A percentile compares a stretch with the other conserved stretches of the same genome.
These are phyloP conservation scores for Drosophila bifasciata DNA, from an alignment of 1,140 invertebrate genomes.

Conservation along the genomic window DNA sequence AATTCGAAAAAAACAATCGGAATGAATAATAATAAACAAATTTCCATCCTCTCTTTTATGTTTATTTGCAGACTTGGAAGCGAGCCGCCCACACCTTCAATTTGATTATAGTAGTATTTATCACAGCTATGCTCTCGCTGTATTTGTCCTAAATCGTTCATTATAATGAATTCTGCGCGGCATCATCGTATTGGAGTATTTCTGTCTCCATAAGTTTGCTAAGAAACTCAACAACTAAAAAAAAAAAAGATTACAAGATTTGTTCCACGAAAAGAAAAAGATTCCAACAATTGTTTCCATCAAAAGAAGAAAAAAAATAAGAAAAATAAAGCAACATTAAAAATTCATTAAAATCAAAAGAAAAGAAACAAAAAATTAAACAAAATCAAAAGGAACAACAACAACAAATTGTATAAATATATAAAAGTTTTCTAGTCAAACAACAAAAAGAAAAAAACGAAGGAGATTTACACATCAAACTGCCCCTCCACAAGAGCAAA, in stretches of 20 bases:
- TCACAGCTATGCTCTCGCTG: constrained; percentile 61
- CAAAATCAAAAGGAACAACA: constrained; percentile 24
- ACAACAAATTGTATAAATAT: constrained; percentile 3
- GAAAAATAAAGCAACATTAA: constrained; percentile 25
- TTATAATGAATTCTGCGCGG: constrained; percentile 83
- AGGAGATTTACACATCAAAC: constrained; percentile 21
- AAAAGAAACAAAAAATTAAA: constrained; percentile 12
- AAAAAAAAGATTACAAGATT: constrained; percentile 21
- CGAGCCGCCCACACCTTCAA: neutral
- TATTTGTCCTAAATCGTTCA: constrained; percentile 68
- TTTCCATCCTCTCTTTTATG: neutral
- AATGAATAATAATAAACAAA: constrained; percentile 36
- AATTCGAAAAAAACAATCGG: constrained; percentile 7
- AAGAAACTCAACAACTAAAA: constrained; percentile 10
- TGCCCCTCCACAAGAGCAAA: neutral
- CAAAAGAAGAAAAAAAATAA: constrained; percentile 20
- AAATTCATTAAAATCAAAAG: constrained; percentile 10
- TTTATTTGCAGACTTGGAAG: constrained; percentile 48
- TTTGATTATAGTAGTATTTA: constrained; percentile 16
- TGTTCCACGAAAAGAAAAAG: no score
- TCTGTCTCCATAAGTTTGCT: constrained; percentile 82
- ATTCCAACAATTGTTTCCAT: constrained; percentile 21
- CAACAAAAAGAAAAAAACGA: constrained; percentile 19
- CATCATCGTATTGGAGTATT: constrained; percentile 84
- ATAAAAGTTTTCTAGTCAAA: constrained; percentile 43